Evolutionary conservation across 2,888 invertebrate genomes (phyloP).

Genomic region (Rhingia rostrata): DNA sequence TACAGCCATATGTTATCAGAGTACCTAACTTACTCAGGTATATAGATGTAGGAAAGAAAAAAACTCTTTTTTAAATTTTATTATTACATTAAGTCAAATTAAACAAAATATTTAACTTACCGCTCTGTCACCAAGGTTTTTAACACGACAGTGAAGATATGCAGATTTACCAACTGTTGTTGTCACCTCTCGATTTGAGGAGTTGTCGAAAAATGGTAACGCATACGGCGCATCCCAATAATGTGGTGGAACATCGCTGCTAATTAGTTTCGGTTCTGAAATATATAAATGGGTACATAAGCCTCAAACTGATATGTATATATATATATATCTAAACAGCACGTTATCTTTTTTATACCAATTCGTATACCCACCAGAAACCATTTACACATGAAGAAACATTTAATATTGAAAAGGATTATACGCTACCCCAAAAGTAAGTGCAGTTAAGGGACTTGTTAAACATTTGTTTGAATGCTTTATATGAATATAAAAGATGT

Average conservation of each 20-base stretch:
- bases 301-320: not conserved
- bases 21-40: no score
- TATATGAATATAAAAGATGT: not conserved
- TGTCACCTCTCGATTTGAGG: constrained; percentile 66
- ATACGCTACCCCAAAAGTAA: not conserved
- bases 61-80: not conserved
- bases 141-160: constrained; percentile 67
- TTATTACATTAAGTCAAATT: not conserved
- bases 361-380: not conserved
- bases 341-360: not conserved
- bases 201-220: constrained; percentile 68
- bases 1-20: no score
- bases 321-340: not conserved
- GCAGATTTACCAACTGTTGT: constrained; percentile 67
- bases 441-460: not conserved
- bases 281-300: not conserved
- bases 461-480: not conserved
- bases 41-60: no score
- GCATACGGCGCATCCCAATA: constrained; percentile 71
- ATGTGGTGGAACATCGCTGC: constrained; percentile 69
- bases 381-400: not conserved
- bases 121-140: constrained; percentile 69
- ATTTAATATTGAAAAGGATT: not conserved
- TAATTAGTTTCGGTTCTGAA: constrained; percentile 68
- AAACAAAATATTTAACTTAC: constrained; percentile 25